Conservation (phyloP, 2,113 vertebrate species). For the Condylura cristata region DNA sequence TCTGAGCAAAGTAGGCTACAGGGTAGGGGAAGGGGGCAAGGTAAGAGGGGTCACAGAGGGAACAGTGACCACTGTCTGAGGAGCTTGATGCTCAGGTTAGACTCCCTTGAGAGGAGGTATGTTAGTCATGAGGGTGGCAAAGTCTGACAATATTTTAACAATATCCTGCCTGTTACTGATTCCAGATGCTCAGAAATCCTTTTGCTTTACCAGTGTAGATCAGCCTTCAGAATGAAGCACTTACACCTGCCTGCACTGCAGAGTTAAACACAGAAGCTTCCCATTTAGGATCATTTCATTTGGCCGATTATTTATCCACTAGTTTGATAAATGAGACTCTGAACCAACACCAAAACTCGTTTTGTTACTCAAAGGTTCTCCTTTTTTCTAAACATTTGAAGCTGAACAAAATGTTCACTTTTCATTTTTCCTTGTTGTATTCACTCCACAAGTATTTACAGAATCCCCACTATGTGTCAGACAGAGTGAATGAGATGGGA, state of each 20-base stretch:
- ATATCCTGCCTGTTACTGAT: not conserved
- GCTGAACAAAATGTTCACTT: not conserved
- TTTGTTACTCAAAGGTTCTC: not conserved
- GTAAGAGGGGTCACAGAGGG: not conserved
- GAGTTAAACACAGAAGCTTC: not conserved
- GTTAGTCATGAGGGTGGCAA: accelerated
- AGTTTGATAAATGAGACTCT: not conserved
- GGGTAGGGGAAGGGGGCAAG: accelerated
- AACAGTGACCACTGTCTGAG: accelerated
- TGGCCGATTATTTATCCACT: not conserved
- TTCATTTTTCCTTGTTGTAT: not conserved
- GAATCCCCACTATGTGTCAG: not conserved
- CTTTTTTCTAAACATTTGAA: not conserved
- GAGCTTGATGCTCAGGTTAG: not conserved
- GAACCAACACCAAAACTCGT: not conserved
- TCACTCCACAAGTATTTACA: not conserved
- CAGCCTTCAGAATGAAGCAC: not conserved
- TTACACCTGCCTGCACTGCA: no score
- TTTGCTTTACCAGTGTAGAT: not conserved
- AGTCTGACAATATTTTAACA: not conserved
- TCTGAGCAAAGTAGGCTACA: not conserved
- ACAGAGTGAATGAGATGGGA: not conserved
- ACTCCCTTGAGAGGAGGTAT: not conserved
- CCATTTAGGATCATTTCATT: not conserved
- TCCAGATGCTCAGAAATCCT: not conserved